These are phyloP conservation scores for Salarias fasciatus DNA, from an alignment of 2,797 vertebrate genomes.

Conservation along the genomic window DNA sequence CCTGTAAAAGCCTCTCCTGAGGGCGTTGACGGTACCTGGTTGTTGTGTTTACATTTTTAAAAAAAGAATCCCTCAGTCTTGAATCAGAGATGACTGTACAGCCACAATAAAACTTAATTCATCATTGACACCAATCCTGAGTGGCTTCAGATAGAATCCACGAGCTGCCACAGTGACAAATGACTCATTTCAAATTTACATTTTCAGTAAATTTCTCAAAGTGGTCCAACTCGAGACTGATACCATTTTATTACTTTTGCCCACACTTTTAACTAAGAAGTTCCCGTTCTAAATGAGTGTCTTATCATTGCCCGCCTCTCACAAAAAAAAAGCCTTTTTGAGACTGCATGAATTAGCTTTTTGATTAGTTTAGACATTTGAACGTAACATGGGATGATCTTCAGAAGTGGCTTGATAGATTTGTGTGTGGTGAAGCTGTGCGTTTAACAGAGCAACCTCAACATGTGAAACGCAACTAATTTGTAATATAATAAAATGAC, in stretches of 20 bases:
- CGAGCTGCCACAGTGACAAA: conserved; percentile 1
- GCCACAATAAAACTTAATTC: conserved; percentile 6
- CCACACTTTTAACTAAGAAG: conserved; percentile 2
- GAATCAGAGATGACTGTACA: conserved; percentile 5
- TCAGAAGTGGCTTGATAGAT: not conserved
- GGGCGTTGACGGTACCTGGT: conserved; percentile 29
- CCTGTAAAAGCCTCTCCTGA: conserved; percentile 39
- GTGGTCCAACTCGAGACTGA: conserved; percentile 3
- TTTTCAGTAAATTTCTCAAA: conserved; percentile 17
- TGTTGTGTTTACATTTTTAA: conserved; percentile 12
- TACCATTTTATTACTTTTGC: not conserved
- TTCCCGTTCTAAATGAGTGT: conserved; percentile 4
- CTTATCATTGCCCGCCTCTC: no score
- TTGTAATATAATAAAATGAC: conserved; percentile 23
- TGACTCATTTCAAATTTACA: conserved; percentile 15
- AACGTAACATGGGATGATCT: not conserved
- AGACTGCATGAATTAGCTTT: conserved; percentile 8
- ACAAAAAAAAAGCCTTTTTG: not conserved
- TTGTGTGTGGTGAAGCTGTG: conserved; percentile 5
- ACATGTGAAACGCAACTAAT: conserved; percentile 24
- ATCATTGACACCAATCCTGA: conserved; percentile 13
- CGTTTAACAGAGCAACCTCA: conserved; percentile 1
- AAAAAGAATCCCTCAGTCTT: conserved; percentile 5
- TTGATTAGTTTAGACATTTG: conserved; percentile 31
- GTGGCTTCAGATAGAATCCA: conserved; percentile 20